Conservation (phyloP, 2,888 invertebrate species). For the Pecten maximus region DNA sequence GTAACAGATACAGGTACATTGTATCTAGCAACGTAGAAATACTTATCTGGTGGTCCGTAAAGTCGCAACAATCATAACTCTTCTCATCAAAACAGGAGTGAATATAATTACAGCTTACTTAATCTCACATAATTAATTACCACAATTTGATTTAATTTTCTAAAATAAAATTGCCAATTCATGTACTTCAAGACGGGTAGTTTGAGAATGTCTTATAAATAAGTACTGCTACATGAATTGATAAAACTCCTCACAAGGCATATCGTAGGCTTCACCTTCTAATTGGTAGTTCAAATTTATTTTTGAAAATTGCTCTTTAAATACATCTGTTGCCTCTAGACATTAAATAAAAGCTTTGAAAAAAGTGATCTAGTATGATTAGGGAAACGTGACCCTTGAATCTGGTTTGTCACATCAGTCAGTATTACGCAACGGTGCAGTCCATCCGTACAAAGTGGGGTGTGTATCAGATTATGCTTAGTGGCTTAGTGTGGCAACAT, state of each 20-base stretch:
- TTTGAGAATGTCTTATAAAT: not conserved
- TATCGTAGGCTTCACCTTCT: not conserved
- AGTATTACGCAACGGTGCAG: not conserved
- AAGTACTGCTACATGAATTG: not conserved
- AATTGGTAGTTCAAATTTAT: not conserved
- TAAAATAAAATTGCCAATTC: not conserved
- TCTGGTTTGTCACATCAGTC: not conserved
- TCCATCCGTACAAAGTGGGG: not conserved
- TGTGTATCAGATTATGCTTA: not conserved
- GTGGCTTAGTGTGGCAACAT: not conserved
- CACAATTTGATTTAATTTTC: not conserved
- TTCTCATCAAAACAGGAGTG: not conserved
- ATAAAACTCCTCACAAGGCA: not conserved
- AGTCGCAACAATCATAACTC: not conserved
- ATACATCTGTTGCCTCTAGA: slow-evolving; percentile 15
- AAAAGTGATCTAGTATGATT: slow-evolving; percentile 2
- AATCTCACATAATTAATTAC: not conserved
- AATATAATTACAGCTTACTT: not conserved
- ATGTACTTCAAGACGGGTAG: not conserved
- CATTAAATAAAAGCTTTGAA: slow-evolving; percentile 15
- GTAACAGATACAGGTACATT: not conserved
- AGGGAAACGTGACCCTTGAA: not conserved
- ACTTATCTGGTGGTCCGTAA: not conserved
- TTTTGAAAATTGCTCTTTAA: slow-evolving; percentile 16
- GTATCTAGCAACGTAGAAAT: not conserved